phyloP scores from a whole-genome alignment of 1,140 invertebrate genomes.

The Anadara kagoshimensis region DNA sequence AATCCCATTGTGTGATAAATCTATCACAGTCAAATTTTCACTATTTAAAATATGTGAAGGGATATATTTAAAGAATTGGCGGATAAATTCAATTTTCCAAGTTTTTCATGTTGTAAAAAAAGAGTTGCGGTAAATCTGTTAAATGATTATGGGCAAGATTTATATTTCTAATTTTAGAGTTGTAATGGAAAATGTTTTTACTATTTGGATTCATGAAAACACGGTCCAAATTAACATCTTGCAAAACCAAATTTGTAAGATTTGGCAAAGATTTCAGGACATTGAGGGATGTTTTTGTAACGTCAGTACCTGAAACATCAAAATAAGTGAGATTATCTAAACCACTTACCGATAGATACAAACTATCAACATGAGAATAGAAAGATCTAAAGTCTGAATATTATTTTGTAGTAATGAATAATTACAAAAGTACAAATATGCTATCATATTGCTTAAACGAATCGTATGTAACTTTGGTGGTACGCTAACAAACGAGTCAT shows the following conservation, averaged over 20 bases:
- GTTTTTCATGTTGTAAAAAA: background rate
- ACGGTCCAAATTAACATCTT: background rate
- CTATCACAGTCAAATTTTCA: background rate
- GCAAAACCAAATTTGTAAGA: background rate
- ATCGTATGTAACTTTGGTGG: background rate
- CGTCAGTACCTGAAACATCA: conserved; percentile 10
- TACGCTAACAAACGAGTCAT: too few relatives aligned
- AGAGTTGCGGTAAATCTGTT: background rate
- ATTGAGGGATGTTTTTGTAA: background rate
- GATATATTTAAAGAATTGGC: background rate
- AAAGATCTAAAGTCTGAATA: background rate
- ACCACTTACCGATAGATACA: background rate
- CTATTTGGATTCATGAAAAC: background rate
- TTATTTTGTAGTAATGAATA: background rate
- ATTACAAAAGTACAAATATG: background rate
- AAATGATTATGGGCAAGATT: conserved; percentile 6
- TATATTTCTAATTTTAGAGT: background rate
- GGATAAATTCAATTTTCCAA: conserved; percentile 7
- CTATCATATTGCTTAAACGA: conserved; percentile 4
- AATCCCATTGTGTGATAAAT: background rate
- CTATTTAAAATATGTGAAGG: background rate
- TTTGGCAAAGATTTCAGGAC: background rate
- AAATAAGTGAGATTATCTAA: background rate
- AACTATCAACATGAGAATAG: background rate
- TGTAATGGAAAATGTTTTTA: background rate